Conservation (phyloP, 1,140 invertebrate species). For the Drosophila nigromelanica region DNA sequence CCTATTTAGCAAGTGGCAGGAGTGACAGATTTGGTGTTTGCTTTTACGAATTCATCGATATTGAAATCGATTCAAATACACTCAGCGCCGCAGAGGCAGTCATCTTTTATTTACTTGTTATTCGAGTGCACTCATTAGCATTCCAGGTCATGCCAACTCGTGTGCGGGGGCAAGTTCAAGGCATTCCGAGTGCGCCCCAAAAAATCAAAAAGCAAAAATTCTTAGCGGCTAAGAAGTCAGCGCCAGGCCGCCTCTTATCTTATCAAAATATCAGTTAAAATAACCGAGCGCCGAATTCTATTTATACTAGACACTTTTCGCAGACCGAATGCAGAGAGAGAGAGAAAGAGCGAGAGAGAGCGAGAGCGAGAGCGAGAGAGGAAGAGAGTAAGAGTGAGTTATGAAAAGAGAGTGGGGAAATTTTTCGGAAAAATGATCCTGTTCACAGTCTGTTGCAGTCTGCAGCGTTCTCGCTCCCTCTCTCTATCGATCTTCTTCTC, state of each 20-base stretch:
- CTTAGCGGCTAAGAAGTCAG: slow-evolving; percentile 24
- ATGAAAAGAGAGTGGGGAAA: background rate
- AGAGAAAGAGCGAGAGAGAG: background rate
- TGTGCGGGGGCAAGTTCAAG: slow-evolving; percentile 38
- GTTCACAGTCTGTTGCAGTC: background rate
- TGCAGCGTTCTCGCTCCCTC: too few species aligned
- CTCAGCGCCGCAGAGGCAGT: slow-evolving; percentile 1
- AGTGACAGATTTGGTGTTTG: too few species aligned
- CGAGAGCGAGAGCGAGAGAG: background rate
- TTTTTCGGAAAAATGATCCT: slow-evolving; percentile 1
- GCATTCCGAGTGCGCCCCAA: slow-evolving; percentile 26
- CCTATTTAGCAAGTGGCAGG: too few species aligned
- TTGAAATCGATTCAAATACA: slow-evolving; percentile 13
- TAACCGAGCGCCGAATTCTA: slow-evolving; percentile 26
- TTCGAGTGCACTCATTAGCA: slow-evolving; percentile 32
- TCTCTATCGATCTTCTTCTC: background rate
- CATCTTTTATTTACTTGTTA: slow-evolving; percentile 12
- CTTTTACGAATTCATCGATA: background rate
- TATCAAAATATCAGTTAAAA: slow-evolving; percentile 38
- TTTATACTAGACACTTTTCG: slow-evolving; percentile 19
- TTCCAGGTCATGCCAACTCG: background rate
- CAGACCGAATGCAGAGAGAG: background rate
- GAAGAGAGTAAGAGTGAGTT: background rate
- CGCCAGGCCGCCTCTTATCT: slow-evolving; percentile 31
- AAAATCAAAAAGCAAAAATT: slow-evolving; percentile 2